Evolutionary conservation across 2,113 vertebrate species (phyloP), one percentile per base, ranked within the genome.

Genomic region (Bujurquina vittata): DNA sequence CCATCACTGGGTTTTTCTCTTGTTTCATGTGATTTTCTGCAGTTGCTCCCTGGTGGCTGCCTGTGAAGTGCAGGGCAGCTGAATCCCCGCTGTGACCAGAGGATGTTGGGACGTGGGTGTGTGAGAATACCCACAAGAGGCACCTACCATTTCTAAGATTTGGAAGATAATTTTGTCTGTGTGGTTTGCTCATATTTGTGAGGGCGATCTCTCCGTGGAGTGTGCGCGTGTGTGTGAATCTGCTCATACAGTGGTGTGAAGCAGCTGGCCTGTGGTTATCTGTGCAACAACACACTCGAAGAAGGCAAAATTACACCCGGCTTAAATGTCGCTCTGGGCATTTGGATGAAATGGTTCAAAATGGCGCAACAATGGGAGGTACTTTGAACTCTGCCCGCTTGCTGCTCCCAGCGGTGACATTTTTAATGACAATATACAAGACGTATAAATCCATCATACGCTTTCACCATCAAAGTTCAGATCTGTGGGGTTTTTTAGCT

Each of bases 281-380:
- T 89, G 73, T 77, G 89, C 58, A 79, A 80, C 69, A 88, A 81
- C 69, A 52, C 72, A 85, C 76, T 88, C 43, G 6, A 61, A 75
- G 80, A 81, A 65, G 79, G 69, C 80, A 56, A 87, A 87, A 86
- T 88, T 60, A 77, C 80, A 76, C 85, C 79, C 57, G 59, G 63
- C 89, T 91, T 84, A 89, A 89, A 92, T 86, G 88, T 90, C 18
- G 79, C 79, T 91, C 84, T 77, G 87, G 85, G 81, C 84, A 75
- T 82, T 90, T 86, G 82, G 75, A 79, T 83, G 85, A 84, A 86
- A 91, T 83, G 83, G 83, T 86, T 90, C 82, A 94, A 92, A 93
- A 94, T 94, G 92, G 94, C 91, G 88, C 81, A 84, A 91, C 91
- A 90, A 89, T 89, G 89, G 87, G 88, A 88, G 91, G 87, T 65